A percentile compares a stretch with the other conserved stretches of the same genome.
Conservation (phyloP, 2,797 vertebrate genomes). For the Eutrigla gurnardus region DNA sequence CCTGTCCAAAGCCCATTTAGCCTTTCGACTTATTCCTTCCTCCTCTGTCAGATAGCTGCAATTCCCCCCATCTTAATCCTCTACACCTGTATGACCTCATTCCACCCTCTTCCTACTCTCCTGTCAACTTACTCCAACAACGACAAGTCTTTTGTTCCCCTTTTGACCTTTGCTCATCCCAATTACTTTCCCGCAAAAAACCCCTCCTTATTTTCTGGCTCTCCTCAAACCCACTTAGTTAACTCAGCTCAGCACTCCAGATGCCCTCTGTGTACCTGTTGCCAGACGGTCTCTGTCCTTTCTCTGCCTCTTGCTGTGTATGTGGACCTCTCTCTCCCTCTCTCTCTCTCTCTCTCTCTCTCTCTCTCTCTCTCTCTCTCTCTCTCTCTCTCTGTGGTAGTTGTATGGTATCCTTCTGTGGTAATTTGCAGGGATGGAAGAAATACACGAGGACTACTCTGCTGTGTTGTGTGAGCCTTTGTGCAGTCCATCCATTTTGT, state of each 20-base stretch:
- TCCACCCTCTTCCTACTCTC: background rate
- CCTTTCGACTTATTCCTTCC: constrained; percentile 5
- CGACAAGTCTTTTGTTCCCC: constrained; percentile 35
- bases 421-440: constrained; percentile 8
- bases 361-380: constrained; percentile 39
- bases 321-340: constrained; percentile 18
- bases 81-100: background rate
- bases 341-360: constrained; percentile 1
- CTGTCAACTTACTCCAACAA: constrained; percentile 31
- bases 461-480: constrained; percentile 19
- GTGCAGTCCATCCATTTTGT: constrained; percentile 51
- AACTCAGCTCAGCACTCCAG: constrained; percentile 22
- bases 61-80: constrained; percentile 17
- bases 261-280: constrained; percentile 55
- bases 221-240: constrained; percentile 32
- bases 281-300: constrained; percentile 40
- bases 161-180: constrained; percentile 45
- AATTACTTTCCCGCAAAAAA: constrained; percentile 12
- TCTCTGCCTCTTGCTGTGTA: constrained; percentile 26
- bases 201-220: constrained; percentile 6
- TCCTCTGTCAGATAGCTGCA: constrained; percentile 12
- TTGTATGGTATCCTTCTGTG: background rate
- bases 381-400: constrained; percentile 34
- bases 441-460: background rate
- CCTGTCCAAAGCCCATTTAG: constrained; percentile 13